Evolutionary conservation across 2,888 invertebrate genomes (phyloP).

Genomic region (Meteorus cinctellus): DNA sequence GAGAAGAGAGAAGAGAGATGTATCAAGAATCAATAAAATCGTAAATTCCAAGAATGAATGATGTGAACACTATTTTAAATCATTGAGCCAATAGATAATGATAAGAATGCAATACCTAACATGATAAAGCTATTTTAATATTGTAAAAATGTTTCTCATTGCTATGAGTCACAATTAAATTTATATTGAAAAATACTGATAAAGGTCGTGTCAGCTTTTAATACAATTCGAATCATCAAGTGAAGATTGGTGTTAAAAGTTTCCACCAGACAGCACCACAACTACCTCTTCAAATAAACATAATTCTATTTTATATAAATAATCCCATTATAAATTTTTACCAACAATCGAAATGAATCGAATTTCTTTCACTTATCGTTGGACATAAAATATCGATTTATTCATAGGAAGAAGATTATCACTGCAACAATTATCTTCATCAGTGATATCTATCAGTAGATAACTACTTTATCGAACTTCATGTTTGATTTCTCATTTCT

Average conservation of each 20-base stretch:
- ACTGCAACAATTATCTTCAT: neutral
- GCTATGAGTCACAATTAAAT: neutral
- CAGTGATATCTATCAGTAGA: neutral
- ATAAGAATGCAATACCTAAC: neutral
- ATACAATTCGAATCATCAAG: neutral
- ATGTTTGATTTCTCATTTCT: neutral
- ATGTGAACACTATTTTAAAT: neutral
- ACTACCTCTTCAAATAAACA: neutral
- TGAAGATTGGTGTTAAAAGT: neutral
- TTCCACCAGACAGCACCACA: conserved; percentile 14
- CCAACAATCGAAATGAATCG: neutral
- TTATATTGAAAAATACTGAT: conserved; percentile 8
- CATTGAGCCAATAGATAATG: neutral
- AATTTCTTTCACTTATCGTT: neutral
- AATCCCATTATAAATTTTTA: neutral
- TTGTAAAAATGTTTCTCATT: neutral
- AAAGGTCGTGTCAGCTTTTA: neutral
- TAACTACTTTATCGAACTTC: conserved; percentile 21
- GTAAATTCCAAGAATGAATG: neutral
- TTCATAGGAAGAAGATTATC: neutral
- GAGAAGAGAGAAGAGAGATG: neutral
- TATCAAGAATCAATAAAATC: neutral
- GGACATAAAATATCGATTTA: neutral
- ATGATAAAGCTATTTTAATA: neutral
- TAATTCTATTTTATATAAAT: neutral